Evolutionary conservation across 1,140 invertebrate genomes (phyloP).

Genomic region (Brachionus calyciflorus): DNA sequence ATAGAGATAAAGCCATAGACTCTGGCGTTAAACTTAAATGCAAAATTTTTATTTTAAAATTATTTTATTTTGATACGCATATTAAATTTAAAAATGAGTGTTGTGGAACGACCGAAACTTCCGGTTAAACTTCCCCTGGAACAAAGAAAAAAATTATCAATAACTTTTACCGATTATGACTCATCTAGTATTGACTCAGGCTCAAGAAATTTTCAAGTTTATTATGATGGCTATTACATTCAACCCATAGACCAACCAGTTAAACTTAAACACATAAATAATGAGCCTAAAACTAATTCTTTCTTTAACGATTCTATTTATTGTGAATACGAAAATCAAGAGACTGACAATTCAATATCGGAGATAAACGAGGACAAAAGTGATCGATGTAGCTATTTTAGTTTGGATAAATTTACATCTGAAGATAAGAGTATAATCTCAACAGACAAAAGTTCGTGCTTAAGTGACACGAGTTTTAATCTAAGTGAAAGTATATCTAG

Average conservation of each 20-base stretch:
- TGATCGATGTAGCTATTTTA: not conserved
- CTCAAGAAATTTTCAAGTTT: not conserved
- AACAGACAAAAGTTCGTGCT: not conserved
- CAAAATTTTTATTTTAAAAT: too few species aligned
- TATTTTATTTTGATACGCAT: too few species aligned
- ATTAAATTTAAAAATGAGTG: slow-evolving; percentile 3
- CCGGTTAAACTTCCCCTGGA: not conserved
- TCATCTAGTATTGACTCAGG: not conserved
- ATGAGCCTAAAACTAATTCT: not conserved
- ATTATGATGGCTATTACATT: not conserved
- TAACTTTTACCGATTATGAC: slow-evolving; percentile 10
- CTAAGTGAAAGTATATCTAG: not conserved
- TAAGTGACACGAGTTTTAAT: not conserved
- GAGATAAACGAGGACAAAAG: not conserved
- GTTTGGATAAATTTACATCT: not conserved
- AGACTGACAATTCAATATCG: not conserved
- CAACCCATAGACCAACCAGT: not conserved
- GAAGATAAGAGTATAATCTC: not conserved
- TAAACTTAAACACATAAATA: not conserved
- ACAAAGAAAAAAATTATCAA: slow-evolving; percentile 13
- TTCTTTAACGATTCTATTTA: slow-evolving; percentile 9
- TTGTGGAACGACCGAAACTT: not conserved
- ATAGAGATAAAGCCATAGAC: too few species aligned
- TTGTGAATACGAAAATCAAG: not conserved
- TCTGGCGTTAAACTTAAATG: too few species aligned